A percentile compares a stretch with the other conserved stretches of the same genome.
These are phyloP conservation scores for Argya squamiceps DNA, from an alignment of 2,797 vertebrate genomes.

Conservation along the genomic window DNA sequence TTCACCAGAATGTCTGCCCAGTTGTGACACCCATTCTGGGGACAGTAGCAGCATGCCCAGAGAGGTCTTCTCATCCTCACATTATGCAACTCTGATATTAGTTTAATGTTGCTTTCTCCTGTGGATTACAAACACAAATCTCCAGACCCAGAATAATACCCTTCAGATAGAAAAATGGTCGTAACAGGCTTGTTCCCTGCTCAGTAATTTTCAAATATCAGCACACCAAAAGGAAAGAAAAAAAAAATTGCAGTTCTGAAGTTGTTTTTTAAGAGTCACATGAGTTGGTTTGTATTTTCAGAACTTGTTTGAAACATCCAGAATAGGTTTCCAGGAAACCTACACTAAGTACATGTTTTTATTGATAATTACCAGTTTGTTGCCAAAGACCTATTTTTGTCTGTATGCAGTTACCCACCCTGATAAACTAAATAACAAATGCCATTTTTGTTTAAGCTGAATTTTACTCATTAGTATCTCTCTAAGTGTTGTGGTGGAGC, in stretches of 20 bases:
- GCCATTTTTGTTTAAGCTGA: not conserved
- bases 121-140: not conserved
- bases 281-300: not conserved
- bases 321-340: not conserved
- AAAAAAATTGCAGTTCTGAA: not conserved
- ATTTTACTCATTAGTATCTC: not conserved
- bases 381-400: not conserved
- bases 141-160: not conserved
- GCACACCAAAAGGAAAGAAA: not conserved
- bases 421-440: not conserved
- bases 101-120: not conserved
- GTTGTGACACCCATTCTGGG: not conserved
- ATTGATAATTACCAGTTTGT: not conserved
- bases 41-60: not conserved
- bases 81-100: not conserved
- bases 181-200: not conserved
- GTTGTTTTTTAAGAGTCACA: not conserved
- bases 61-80: not conserved
- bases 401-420: not conserved
- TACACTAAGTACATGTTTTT: not conserved
- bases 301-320: not conserved
- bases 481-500: not conserved
- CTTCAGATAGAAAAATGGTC: not conserved
- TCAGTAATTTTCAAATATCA: not conserved
- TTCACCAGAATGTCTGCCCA: not conserved